Percentiles rank a stretch among this genome's conserved stretches.
Evolutionary conservation across 2,797 vertebrate species (phyloP).

Genomic region (Typhlichthys subterraneus): DNA sequence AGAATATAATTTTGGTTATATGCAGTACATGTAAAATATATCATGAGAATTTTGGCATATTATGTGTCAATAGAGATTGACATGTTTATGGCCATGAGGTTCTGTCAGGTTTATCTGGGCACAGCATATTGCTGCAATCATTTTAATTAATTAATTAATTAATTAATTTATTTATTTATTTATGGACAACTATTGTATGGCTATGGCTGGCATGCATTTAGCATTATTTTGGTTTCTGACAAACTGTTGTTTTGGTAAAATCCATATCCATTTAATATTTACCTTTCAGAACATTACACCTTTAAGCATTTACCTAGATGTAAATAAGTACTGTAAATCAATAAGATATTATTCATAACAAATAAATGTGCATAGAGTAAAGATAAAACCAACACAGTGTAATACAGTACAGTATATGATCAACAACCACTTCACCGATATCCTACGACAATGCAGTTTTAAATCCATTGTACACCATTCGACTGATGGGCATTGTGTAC

Average conservation of each 20-base stretch:
- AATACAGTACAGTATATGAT: background rate
- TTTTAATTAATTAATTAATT: too few species aligned
- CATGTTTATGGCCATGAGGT: too few species aligned
- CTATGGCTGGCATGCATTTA: too few species aligned
- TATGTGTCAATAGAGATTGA: too few species aligned
- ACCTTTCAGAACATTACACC: constrained; percentile 15
- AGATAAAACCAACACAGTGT: too few species aligned
- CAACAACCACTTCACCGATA: background rate
- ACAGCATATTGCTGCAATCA: too few species aligned
- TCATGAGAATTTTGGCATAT: background rate
- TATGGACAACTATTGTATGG: too few species aligned
- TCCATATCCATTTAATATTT: constrained; percentile 3
- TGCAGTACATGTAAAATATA: background rate
- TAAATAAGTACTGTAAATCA: too few species aligned
- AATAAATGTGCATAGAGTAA: background rate
- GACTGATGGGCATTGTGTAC: background rate
- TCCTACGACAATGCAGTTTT: background rate
- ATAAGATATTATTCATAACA: background rate
- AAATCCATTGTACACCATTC: background rate
- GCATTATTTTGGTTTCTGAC: background rate
- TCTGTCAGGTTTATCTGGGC: too few species aligned
- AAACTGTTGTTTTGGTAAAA: constrained; percentile 19
- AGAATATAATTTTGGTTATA: background rate
- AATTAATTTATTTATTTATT: too few species aligned
- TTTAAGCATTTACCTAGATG: too few species aligned